A percentile compares a stretch with the other conserved stretches of the same genome.
phyloP scores from a whole-genome alignment of 2,113 vertebrate species.

The Rhodinocichla rosea region DNA sequence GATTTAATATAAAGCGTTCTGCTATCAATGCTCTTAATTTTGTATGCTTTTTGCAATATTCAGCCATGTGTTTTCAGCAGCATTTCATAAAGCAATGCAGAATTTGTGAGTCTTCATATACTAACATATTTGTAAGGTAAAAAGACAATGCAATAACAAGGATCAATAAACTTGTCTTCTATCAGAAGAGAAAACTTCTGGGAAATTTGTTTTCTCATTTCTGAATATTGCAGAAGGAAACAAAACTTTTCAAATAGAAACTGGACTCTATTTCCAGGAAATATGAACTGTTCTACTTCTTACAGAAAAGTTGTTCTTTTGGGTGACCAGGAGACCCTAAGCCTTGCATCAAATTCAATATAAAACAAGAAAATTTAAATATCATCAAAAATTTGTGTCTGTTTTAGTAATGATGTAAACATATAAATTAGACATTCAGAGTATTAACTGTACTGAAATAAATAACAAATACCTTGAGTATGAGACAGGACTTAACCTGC shows the following conservation, averaged over 20 bases:
- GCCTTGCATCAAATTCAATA: neutral
- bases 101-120: neutral
- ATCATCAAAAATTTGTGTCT: neutral
- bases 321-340: neutral
- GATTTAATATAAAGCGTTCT: neutral
- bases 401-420: neutral
- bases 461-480: neutral
- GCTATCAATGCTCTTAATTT: neutral
- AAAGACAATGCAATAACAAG: neutral
- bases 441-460: neutral
- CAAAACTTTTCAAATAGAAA: neutral
- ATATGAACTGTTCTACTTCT: neutral
- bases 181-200: neutral
- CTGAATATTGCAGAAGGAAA: neutral
- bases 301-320: neutral
- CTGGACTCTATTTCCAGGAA: neutral
- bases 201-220: neutral
- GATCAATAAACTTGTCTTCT: neutral
- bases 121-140: neutral
- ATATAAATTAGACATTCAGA: neutral
- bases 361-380: neutral
- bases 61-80: neutral
- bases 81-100: neutral
- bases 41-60: neutral
- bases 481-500: neutral